Conservation (phyloP, 35 echinoderm and acorn worm genomes). For the Patiria miniata region DNA sequence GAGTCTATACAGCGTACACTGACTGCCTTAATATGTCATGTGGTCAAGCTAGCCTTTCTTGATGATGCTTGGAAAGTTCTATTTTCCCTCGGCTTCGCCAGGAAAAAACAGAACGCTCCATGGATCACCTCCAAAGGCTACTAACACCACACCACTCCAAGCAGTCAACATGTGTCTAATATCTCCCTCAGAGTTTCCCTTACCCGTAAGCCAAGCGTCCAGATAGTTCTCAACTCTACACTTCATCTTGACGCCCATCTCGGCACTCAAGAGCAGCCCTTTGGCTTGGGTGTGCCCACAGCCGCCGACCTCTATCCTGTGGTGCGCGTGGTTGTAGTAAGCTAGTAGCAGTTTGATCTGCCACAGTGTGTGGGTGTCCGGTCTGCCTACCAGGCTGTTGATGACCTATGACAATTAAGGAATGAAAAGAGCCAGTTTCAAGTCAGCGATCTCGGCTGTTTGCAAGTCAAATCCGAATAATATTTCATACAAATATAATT, state of each 20-base stretch:
- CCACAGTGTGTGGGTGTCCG: slow-evolving; percentile 32
- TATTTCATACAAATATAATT: too few species aligned
- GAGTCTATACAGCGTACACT: too few species aligned
- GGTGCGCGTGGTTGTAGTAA: slow-evolving; percentile 36
- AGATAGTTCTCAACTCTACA: slow-evolving; percentile 32
- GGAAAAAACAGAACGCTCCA: too few species aligned
- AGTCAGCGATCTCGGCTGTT: too few species aligned
- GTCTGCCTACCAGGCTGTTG: background rate
- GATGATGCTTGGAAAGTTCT: background rate
- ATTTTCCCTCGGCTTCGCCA: too few species aligned
- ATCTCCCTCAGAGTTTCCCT: background rate
- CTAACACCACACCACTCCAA: too few species aligned
- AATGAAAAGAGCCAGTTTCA: too few species aligned
- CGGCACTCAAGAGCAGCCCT: background rate
- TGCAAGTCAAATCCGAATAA: too few species aligned
- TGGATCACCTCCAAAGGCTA: too few species aligned
- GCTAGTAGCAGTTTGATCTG: slow-evolving; percentile 62
- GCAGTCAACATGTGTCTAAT: too few species aligned
- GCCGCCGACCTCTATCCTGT: background rate
- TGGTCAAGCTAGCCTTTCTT: too few species aligned
- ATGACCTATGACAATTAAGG: background rate
- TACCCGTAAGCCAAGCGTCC: slow-evolving; percentile 51
- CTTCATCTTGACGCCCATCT: slow-evolving; percentile 43
- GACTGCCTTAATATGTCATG: too few species aligned
- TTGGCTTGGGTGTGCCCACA: background rate